Evolutionary conservation across 2,888 invertebrate genomes (phyloP).

Genomic region (Galerucella pusilla): DNA sequence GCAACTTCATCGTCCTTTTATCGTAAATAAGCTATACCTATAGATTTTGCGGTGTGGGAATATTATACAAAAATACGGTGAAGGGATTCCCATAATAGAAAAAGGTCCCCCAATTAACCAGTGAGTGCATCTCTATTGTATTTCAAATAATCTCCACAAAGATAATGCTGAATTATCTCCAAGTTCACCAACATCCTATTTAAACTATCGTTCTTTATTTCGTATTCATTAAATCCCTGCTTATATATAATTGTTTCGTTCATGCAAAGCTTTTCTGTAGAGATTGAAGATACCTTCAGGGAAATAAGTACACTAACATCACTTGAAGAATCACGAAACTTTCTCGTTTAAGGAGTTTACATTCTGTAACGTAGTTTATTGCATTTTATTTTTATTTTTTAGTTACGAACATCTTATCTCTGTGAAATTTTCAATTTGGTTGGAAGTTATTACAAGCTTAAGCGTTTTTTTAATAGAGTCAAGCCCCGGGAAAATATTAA

Average conservation of each 20-base stretch:
- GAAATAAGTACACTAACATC: neutral
- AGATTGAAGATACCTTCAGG: neutral
- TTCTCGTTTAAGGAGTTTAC: conserved; percentile 1
- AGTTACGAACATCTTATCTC: neutral
- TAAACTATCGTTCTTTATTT: neutral
- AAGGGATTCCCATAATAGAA: too few relatives aligned
- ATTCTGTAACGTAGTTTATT: neutral
- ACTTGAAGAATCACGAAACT: neutral
- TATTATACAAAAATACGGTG: too few relatives aligned
- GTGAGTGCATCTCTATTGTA: neutral
- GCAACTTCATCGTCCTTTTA: too few relatives aligned
- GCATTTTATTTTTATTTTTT: neutral
- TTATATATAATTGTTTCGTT: neutral
- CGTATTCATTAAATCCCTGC: neutral
- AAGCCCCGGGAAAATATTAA: too few relatives aligned
- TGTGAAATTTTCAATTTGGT: neutral
- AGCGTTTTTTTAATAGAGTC: too few relatives aligned
- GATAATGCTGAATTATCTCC: neutral
- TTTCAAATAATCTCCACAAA: neutral
- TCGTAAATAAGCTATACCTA: too few relatives aligned
- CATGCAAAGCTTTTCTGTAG: neutral
- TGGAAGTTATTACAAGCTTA: neutral
- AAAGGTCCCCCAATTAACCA: too few relatives aligned
- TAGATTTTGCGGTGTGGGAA: too few relatives aligned
- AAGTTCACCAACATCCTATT: neutral